phyloP scores from a whole-genome alignment of 2,797 vertebrate genomes.

The Lacerta viridis region DNA sequence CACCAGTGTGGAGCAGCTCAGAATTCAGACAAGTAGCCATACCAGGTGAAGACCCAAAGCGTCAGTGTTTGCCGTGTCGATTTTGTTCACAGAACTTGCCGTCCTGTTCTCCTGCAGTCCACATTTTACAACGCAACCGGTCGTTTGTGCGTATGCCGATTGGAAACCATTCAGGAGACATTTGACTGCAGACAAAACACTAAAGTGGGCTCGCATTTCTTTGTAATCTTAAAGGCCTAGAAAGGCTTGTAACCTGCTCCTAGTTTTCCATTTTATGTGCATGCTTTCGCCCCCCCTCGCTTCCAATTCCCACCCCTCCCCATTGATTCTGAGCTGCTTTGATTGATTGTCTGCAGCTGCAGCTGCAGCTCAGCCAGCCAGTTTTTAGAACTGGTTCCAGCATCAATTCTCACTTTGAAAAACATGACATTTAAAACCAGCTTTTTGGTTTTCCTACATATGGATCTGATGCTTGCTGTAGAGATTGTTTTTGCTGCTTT shows the following conservation, averaged over 20 bases:
- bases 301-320: conserved; percentile 56
- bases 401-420: conserved; percentile 78
- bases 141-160: background rate
- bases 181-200: conserved; percentile 53
- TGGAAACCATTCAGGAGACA: conserved; percentile 5
- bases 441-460: conserved; percentile 77
- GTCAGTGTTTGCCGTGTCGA: background rate
- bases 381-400: conserved; percentile 75
- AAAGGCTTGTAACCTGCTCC: conserved; percentile 66
- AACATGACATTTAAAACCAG: conserved; percentile 81
- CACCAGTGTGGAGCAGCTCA: background rate
- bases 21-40: background rate
- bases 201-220: conserved; percentile 53
- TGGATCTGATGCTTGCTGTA: conserved; percentile 77
- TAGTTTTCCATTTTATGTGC: conserved; percentile 57
- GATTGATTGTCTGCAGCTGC: conserved; percentile 79
- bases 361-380: conserved; percentile 72
- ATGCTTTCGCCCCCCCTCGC: conserved; percentile 36
- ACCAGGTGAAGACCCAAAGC: background rate
- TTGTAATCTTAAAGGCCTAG: conserved; percentile 65
- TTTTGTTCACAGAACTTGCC: background rate
- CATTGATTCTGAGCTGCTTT: conserved; percentile 65
- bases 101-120: background rate
- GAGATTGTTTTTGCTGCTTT: conserved; percentile 71
- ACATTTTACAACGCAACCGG: background rate